Conservation (phyloP, 2,113 vertebrate genomes). For the Psophia crepitans region DNA sequence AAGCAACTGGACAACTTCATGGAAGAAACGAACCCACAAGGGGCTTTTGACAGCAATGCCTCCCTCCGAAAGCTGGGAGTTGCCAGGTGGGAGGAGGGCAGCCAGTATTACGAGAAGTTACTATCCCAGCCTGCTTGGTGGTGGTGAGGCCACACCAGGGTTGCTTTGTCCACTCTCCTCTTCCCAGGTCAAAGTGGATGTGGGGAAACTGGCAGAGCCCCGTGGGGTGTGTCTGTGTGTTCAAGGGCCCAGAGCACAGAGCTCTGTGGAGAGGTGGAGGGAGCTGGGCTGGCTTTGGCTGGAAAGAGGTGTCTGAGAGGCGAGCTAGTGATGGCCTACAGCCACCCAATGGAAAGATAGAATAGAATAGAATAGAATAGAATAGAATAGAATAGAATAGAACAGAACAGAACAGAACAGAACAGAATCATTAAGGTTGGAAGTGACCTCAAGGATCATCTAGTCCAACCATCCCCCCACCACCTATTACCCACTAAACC, state of each 20-base stretch:
- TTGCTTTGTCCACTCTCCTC: not conserved
- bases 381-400: too few relatives aligned
- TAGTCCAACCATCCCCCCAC: too few relatives aligned
- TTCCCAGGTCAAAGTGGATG: not conserved
- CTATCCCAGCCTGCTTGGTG: not conserved
- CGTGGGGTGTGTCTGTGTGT: accelerated
- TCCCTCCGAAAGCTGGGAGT: not conserved
- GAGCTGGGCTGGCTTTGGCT: not conserved
- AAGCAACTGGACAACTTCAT: not conserved
- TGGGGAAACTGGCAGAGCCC: not conserved
- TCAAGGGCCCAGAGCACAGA: not conserved
- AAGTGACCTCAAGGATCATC: too few relatives aligned
- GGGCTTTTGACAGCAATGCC: not conserved
- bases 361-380: too few relatives aligned
- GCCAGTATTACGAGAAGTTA: not conserved
- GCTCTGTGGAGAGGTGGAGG: not conserved
- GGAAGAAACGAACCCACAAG: not conserved
- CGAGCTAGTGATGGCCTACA: not conserved
- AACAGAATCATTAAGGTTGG: too few relatives aligned
- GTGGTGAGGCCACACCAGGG: not conserved
- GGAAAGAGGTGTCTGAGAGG: not conserved
- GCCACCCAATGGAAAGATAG: not conserved
- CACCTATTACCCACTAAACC: too few relatives aligned
- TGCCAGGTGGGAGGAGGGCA: not conserved
- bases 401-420: too few relatives aligned